Conservation (phyloP, 2,797 vertebrate genomes). For the Oreochromis mossambicus region DNA sequence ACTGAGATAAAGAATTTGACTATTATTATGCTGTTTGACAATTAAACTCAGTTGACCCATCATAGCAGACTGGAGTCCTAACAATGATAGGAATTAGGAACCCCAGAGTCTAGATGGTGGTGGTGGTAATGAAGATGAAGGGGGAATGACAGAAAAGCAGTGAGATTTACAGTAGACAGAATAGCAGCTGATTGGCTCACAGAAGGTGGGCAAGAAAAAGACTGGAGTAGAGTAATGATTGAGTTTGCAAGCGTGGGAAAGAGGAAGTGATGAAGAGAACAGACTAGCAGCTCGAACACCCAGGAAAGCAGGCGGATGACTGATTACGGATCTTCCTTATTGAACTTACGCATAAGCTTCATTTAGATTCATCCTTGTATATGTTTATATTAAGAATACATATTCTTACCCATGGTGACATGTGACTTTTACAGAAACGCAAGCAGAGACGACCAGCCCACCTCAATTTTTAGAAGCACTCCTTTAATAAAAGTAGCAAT, state of each 20-base stretch:
- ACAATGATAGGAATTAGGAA: neutral
- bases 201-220: neutral
- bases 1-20: neutral
- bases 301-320: no score
- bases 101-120: neutral
- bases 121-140: neutral
- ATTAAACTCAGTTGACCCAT: no score
- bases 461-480: no score
- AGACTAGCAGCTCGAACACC: neutral
- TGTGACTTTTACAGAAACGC: no score
- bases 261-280: neutral
- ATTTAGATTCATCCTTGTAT: no score
- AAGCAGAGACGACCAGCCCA: no score
- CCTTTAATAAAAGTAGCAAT: no score
- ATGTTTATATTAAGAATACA: no score
- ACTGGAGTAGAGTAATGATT: neutral
- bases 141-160: accelerated
- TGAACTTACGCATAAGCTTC: no score
- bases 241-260: neutral
- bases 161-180: neutral
- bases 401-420: no score
- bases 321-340: no score
- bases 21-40: neutral
- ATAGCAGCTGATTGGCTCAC: accelerated
- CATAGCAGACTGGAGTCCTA: no score